These are phyloP conservation scores for Mesembrinibis cayennensis DNA, from an alignment of 2,113 vertebrate species.

Conservation along the genomic window DNA sequence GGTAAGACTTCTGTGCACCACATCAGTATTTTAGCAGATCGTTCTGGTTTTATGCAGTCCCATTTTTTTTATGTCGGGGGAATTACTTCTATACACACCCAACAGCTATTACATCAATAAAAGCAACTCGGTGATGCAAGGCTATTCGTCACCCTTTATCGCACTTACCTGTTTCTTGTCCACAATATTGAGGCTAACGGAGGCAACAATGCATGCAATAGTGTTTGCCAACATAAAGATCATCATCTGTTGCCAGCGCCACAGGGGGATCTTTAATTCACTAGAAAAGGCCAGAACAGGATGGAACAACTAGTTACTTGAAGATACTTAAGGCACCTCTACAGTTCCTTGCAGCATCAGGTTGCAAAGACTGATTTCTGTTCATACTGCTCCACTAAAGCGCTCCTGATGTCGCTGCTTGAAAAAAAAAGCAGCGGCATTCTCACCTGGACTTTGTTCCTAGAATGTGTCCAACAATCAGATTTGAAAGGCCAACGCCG, in stretches of 20 bases:
- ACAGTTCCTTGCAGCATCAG: neutral
- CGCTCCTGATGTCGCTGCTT: neutral
- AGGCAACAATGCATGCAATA: slow-evolving; percentile 74
- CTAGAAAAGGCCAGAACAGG: slow-evolving; percentile 22
- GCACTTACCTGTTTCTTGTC: slow-evolving; percentile 78
- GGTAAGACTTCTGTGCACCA: neutral
- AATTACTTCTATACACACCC: neutral
- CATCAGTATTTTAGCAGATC: neutral
- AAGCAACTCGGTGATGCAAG: neutral
- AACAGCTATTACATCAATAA: neutral
- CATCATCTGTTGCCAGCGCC: slow-evolving; percentile 84
- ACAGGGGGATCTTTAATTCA: slow-evolving; percentile 79
- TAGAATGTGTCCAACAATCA: slow-evolving; percentile 80
- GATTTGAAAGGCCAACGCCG: slow-evolving; percentile 81
- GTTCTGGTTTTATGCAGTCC: neutral
- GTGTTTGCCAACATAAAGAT: slow-evolving; percentile 84
- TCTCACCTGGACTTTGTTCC: slow-evolving; percentile 78
- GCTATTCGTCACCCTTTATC: neutral
- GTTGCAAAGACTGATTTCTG: neutral
- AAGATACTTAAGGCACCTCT: neutral
- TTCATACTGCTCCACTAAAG: neutral
- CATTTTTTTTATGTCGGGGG: neutral
- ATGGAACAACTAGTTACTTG: neutral
- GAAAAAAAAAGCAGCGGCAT: neutral
- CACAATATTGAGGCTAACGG: slow-evolving; percentile 75